Evolutionary conservation across 2,888 invertebrate genomes (phyloP).

Genomic region (Patella caerulea): DNA sequence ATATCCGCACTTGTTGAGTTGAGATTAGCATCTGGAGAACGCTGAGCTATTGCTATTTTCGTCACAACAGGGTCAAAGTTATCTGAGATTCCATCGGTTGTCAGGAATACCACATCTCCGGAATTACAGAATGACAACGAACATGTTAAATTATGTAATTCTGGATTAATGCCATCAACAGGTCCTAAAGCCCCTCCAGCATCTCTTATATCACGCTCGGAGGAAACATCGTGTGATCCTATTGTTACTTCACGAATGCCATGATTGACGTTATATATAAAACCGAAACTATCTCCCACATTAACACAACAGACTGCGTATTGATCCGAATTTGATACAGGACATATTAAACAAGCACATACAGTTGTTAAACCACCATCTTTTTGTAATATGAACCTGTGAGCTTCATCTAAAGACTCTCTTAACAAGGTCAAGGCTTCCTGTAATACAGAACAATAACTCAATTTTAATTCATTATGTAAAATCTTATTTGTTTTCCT

Average conservation of each 20-base stretch:
- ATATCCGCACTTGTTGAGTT: constrained; percentile 35
- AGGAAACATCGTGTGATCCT: constrained; percentile 87
- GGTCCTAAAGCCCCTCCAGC: constrained; percentile 90
- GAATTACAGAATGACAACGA: constrained; percentile 84
- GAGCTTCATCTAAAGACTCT: constrained; percentile 87
- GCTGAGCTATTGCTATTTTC: constrained; percentile 79
- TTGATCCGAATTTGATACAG: constrained; percentile 73
- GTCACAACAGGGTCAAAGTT: constrained; percentile 94
- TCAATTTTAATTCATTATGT: too few relatives aligned
- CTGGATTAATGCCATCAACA: constrained; percentile 85
- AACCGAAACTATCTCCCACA: constrained; percentile 91
- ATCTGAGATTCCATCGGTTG: constrained; percentile 91
- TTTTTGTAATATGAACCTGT: constrained; percentile 86
- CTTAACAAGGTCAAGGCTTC: constrained; percentile 85
- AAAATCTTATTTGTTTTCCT: too few relatives aligned
- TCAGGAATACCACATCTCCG: constrained; percentile 88
- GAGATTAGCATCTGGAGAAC: constrained; percentile 41
- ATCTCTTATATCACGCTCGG: constrained; percentile 89
- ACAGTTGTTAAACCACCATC: constrained; percentile 83
- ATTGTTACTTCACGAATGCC: constrained; percentile 86
- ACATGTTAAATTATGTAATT: constrained; percentile 88
- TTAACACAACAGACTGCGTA: constrained; percentile 87
- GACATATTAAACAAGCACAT: constrained; percentile 81
- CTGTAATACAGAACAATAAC: constrained; percentile 51
- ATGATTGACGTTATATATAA: constrained; percentile 81